Evolutionary conservation across 2,888 invertebrate species (phyloP).

Genomic region (Spisula subtruncata): DNA sequence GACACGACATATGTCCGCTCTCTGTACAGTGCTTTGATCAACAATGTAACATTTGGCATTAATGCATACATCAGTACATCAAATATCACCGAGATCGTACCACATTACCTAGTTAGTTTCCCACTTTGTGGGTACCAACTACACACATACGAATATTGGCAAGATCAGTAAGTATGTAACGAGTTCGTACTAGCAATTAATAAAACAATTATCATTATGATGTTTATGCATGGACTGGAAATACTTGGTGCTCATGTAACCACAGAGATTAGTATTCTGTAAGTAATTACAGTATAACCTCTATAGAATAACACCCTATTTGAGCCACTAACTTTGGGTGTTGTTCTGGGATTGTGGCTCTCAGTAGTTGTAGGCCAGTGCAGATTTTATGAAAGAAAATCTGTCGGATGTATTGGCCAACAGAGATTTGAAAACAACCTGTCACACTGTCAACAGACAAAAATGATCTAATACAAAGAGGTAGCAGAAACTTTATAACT

Average conservation of each 20-base stretch:
- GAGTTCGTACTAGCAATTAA: slow-evolving; percentile 6
- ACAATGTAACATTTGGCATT: background rate
- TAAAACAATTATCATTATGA: background rate
- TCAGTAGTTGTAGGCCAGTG: too few relatives aligned
- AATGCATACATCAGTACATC: background rate
- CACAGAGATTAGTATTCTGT: background rate
- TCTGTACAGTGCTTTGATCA: background rate
- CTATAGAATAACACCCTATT: too few relatives aligned
- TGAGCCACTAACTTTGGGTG: too few relatives aligned
- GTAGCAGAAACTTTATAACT: too few relatives aligned
- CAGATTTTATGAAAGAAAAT: background rate
- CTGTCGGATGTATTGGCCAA: too few relatives aligned
- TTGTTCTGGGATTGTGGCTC: too few relatives aligned
- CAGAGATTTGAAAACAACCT: too few relatives aligned
- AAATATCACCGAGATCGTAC: background rate
- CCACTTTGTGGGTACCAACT: background rate
- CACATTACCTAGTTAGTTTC: background rate
- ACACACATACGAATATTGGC: background rate
- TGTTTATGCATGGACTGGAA: background rate
- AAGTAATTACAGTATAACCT: too few relatives aligned
- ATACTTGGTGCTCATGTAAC: background rate
- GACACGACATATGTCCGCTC: too few relatives aligned
- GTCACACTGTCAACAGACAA: too few relatives aligned
- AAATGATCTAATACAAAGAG: too few relatives aligned
- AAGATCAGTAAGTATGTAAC: background rate